Conservation (phyloP, 1,140 invertebrate species). For the Saccostrea cuccullata region DNA sequence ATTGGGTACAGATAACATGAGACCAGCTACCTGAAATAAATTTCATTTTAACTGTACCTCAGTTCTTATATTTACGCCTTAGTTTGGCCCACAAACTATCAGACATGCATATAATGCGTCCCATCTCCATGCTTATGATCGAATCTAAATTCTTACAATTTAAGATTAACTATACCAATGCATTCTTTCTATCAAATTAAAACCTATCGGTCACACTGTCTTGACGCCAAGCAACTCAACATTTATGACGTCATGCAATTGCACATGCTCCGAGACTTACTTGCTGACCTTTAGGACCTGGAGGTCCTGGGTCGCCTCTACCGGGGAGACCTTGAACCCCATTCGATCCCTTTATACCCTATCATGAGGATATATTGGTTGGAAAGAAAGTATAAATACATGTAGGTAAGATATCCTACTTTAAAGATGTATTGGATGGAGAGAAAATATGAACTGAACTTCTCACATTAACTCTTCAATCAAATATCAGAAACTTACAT, state of each 20-base stretch:
- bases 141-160: not conserved
- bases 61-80: not conserved
- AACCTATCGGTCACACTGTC: not conserved
- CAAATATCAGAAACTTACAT: too few relatives aligned
- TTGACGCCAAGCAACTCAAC: not conserved
- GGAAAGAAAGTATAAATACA: not conserved
- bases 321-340: slow-evolving; percentile 28
- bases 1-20: slow-evolving; percentile 14
- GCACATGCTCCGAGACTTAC: slow-evolving; percentile 35
- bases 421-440: not conserved
- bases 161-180: not conserved
- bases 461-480: too few relatives aligned
- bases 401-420: not conserved
- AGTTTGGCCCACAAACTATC: not conserved
- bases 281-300: slow-evolving; percentile 51
- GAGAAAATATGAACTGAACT: not conserved
- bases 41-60: slow-evolving; percentile 32
- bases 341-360: not conserved
- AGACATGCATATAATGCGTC: not conserved
- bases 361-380: not conserved
- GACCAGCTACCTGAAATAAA: slow-evolving; percentile 40
- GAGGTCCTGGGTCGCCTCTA: slow-evolving; percentile 45
- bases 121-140: not conserved
- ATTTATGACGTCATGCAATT: not conserved
- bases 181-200: not conserved